phyloP scores from a whole-genome alignment of 2,888 invertebrate genomes.

The Timema podura region DNA sequence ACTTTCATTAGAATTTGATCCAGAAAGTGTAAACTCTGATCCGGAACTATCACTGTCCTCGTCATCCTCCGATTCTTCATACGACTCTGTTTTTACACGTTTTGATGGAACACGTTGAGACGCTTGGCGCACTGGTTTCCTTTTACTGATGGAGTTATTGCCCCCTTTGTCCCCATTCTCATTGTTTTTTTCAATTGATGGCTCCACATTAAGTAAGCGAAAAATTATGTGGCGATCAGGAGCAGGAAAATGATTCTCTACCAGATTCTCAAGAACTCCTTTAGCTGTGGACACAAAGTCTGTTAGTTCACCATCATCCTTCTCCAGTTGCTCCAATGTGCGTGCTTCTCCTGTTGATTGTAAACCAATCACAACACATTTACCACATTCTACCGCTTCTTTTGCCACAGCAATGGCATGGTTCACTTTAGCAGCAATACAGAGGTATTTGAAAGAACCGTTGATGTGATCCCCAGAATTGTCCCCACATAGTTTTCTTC shows the following conservation, averaged over 20 bases:
- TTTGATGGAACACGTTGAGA: constrained; percentile 55
- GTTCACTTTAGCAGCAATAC: constrained; percentile 92
- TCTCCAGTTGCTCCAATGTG: constrained; percentile 92
- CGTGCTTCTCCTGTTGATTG: constrained; percentile 99
- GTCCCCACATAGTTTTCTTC: constrained; percentile 99
- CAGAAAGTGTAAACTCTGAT: constrained; percentile 45
- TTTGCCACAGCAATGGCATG: constrained; percentile 55
- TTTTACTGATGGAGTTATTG: constrained; percentile 49
- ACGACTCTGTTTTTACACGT: constrained; percentile 49
- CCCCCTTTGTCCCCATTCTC: constrained; percentile 40
- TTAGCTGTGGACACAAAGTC: constrained; percentile 98
- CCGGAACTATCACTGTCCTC: constrained; percentile 54
- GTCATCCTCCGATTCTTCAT: constrained; percentile 55
- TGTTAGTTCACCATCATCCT: constrained; percentile 91
- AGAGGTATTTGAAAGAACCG: constrained; percentile 97
- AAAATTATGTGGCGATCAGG: constrained; percentile 83
- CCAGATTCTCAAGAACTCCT: constrained; percentile 92
- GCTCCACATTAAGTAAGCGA: constrained; percentile 58
- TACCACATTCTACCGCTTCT: constrained; percentile 86
- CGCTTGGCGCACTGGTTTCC: constrained; percentile 61
- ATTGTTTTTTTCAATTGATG: constrained; percentile 36
- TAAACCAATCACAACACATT: constrained; percentile 98
- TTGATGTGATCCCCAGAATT: constrained; percentile 99
- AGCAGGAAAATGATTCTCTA: constrained; percentile 98
- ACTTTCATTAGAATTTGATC: constrained; percentile 38